Evolutionary conservation across 1,140 invertebrate genomes (phyloP).

Genomic region (Cheumatopsyche charites): DNA sequence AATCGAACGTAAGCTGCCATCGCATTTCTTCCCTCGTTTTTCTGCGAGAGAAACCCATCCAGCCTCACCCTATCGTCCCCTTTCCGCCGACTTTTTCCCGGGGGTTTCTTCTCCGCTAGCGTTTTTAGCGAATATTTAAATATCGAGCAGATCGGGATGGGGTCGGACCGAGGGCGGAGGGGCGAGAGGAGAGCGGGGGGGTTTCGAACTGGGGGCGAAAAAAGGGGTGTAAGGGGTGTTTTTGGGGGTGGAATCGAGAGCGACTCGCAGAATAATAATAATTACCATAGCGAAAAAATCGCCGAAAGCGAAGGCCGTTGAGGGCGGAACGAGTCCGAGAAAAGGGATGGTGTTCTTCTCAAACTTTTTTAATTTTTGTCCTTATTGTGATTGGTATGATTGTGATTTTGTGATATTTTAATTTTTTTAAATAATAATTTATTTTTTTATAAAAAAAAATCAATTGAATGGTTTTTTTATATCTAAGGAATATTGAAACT

Average conservation of each 20-base stretch:
- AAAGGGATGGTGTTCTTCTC: too few relatives aligned
- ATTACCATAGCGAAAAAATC: conserved; percentile 18
- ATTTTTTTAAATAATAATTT: too few relatives aligned
- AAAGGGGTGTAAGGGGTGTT: not conserved
- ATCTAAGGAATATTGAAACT: too few relatives aligned
- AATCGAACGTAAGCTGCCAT: conserved; percentile 32
- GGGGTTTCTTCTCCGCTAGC: conserved; percentile 31
- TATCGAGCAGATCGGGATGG: conserved; percentile 40
- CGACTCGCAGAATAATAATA: conserved; percentile 17
- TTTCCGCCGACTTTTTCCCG: conserved; percentile 20
- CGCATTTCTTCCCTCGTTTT: conserved; percentile 24
- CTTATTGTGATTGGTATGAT: too few relatives aligned
- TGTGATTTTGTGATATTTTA: too few relatives aligned
- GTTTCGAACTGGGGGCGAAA: not conserved
- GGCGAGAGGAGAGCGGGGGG: not conserved
- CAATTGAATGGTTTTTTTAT: too few relatives aligned
- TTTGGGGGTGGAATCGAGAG: not conserved
- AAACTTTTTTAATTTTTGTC: too few relatives aligned
- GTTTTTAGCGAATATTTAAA: conserved; percentile 50
- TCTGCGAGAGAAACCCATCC: conserved; percentile 22
- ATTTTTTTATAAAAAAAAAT: too few relatives aligned
- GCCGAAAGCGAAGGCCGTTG: not conserved
- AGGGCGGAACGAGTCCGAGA: too few relatives aligned
- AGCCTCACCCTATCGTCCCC: not conserved
- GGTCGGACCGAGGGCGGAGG: not conserved